Conservation (phyloP, 2,113 vertebrate species). For the Morphnarchus princeps region DNA sequence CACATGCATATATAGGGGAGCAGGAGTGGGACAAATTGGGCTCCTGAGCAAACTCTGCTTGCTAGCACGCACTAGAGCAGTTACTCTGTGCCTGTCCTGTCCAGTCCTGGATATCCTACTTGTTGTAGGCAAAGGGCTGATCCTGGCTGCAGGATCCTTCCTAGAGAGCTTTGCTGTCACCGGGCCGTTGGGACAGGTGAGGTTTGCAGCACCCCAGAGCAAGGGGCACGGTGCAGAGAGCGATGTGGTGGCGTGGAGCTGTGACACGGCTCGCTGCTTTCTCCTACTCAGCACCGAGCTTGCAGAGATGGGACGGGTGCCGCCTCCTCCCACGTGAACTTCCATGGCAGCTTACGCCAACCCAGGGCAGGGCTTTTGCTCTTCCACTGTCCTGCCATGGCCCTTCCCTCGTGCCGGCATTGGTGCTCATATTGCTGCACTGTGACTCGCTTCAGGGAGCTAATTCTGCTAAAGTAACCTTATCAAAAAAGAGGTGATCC, state of each 20-base stretch:
- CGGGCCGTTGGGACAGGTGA: neutral
- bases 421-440: neutral
- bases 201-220: neutral
- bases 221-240: neutral
- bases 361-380: neutral
- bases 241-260: neutral
- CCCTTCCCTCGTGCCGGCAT: neutral
- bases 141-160: neutral
- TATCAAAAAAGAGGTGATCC: neutral
- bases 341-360: neutral
- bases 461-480: neutral
- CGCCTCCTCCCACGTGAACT: neutral
- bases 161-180: neutral
- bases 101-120: neutral
- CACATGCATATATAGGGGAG: neutral
- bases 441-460: neutral
- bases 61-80: neutral
- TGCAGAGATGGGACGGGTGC: neutral
- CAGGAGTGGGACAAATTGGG: neutral
- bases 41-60: neutral
- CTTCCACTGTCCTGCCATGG: neutral
- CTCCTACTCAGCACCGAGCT: neutral
- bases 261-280: neutral
- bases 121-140: neutral
- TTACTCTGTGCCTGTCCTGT: neutral